Evolutionary conservation across 2,797 vertebrate species (phyloP).

Genomic region (Syncerus caffer): DNA sequence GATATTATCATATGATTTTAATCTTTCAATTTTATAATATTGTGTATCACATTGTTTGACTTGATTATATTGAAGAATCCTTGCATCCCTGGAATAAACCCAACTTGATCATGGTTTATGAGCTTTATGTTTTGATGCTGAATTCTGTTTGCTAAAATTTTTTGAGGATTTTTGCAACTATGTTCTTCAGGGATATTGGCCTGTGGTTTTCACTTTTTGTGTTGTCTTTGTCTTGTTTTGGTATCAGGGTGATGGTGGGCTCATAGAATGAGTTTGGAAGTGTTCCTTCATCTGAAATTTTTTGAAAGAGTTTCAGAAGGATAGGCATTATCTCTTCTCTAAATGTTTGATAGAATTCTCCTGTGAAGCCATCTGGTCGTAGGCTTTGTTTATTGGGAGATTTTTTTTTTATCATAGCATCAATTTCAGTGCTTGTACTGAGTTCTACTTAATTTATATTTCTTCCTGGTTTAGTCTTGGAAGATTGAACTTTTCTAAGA

Average conservation of each 20-base stretch:
- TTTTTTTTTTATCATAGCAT: no score
- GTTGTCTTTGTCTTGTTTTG: neutral
- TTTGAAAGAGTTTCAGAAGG: neutral
- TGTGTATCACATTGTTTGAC: neutral
- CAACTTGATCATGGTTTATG: neutral
- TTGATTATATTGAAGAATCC: neutral
- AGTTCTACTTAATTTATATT: no score
- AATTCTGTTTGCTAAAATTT: neutral
- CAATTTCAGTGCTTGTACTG: no score
- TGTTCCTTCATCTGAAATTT: neutral
- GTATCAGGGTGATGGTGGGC: neutral
- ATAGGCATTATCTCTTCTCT: neutral
- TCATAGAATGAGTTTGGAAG: neutral
- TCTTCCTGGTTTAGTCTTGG: no score
- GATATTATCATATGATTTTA: neutral
- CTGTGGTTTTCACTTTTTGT: neutral
- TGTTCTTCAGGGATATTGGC: neutral
- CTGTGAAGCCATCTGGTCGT: neutral
- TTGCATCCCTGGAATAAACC: neutral
- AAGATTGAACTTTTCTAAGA: no score
- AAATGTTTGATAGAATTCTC: neutral
- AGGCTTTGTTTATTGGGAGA: neutral
- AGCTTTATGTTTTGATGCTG: neutral
- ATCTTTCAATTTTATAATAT: neutral
- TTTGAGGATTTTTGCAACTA: neutral